Conservation (phyloP, 2,113 vertebrate genomes). For the Scophthalmus maximus region DNA sequence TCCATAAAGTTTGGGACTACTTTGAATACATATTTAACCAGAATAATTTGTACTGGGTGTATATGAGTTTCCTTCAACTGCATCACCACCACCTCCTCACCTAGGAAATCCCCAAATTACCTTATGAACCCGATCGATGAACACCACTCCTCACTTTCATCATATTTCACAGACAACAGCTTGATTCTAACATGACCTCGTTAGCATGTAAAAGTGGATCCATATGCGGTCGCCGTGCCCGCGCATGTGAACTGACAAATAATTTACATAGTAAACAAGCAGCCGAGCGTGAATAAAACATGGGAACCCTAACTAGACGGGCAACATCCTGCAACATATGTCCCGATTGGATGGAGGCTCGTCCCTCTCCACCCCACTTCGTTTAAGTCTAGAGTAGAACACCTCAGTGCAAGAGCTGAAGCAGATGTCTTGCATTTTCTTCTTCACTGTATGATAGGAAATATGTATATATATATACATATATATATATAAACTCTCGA, state of each 20-base stretch:
- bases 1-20: background rate
- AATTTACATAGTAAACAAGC: constrained; percentile 73
- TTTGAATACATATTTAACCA: background rate
- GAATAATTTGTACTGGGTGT: background rate
- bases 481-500: no score
- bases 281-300: constrained; percentile 72
- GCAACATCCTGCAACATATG: constrained; percentile 70
- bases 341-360: constrained; percentile 30
- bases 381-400: constrained; percentile 19
- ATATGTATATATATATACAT: no score
- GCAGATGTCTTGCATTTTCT: constrained; percentile 9
- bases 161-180: constrained; percentile 9
- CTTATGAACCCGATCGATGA: constrained; percentile 2
- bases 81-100: background rate
- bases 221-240: constrained; percentile 68
- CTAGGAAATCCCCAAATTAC: background rate
- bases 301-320: constrained; percentile 62
- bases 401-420: constrained; percentile 18
- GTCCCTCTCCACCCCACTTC: background rate
- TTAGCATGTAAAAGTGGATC: constrained; percentile 74
- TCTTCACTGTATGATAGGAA: constrained; percentile 13
- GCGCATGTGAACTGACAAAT: constrained; percentile 75
- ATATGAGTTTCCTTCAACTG: constrained; percentile 3
- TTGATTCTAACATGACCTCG: constrained; percentile 66
- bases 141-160: background rate